phyloP scores from a whole-genome alignment of 2,888 invertebrate genomes.

The Rhorus exstirpatorius region DNA sequence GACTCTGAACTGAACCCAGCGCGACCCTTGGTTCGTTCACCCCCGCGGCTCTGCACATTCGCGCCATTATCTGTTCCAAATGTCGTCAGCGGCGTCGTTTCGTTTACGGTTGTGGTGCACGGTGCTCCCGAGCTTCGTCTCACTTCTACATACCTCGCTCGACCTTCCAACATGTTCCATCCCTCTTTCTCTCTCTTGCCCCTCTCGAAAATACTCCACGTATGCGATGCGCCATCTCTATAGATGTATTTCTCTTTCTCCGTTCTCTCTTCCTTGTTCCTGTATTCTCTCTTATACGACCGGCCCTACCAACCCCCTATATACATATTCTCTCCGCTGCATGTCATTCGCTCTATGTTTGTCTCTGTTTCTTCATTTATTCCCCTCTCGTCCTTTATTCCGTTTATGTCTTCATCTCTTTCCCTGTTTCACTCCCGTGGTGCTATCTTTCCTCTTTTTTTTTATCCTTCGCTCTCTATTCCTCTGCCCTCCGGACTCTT shows the following conservation, averaged over 20 bases:
- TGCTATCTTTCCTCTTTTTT: slow-evolving; percentile 39
- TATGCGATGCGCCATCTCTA: slow-evolving; percentile 22
- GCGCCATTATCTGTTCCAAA: slow-evolving; percentile 86
- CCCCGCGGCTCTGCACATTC: slow-evolving; percentile 84
- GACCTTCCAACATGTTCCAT: slow-evolving; percentile 51
- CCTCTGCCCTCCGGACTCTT: slow-evolving; percentile 27
- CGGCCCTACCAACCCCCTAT: slow-evolving; percentile 40
- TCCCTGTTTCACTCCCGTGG: slow-evolving; percentile 32
- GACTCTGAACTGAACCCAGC: slow-evolving; percentile 79
- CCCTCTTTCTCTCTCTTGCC: slow-evolving; percentile 31
- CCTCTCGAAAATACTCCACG: slow-evolving; percentile 37
- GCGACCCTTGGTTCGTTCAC: slow-evolving; percentile 85
- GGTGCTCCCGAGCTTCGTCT: slow-evolving; percentile 72
- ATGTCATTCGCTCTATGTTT: slow-evolving; percentile 24
- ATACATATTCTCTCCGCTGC: slow-evolving; percentile 19
- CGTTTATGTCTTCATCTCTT: slow-evolving; percentile 51
- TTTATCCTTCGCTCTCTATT: background rate
- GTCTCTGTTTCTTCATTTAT: slow-evolving; percentile 55
- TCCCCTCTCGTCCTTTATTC: slow-evolving; percentile 52
- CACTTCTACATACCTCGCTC: slow-evolving; percentile 55
- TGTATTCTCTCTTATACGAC: slow-evolving; percentile 41
- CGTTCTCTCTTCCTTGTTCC: slow-evolving; percentile 30
- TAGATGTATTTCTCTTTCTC: slow-evolving; percentile 45
- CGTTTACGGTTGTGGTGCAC: slow-evolving; percentile 83
- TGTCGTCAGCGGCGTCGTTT: slow-evolving; percentile 85